Evolutionary conservation across 2,888 invertebrate species (phyloP).

Genomic region (Emesis castigata): DNA sequence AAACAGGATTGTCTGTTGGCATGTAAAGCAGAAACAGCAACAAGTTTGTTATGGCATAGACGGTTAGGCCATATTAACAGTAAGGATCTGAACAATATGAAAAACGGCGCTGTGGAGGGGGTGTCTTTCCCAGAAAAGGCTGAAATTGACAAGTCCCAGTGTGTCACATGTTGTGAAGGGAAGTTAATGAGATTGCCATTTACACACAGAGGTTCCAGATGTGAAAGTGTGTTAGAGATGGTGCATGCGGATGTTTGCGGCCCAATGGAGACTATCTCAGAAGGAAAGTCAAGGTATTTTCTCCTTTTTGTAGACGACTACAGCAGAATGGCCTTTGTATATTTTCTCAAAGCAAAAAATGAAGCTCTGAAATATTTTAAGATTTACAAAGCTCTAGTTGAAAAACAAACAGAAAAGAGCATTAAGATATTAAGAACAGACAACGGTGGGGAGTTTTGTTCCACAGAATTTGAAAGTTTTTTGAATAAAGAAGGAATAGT

Average conservation of each 20-base stretch:
- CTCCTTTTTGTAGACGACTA: conserved; percentile 1
- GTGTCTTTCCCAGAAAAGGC: conserved; percentile 25
- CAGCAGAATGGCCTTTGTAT: background rate
- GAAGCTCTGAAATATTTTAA: background rate
- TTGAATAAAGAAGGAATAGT: background rate
- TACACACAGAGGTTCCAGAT: conserved; percentile 1
- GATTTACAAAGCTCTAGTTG: conserved; percentile 6
- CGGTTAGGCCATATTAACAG: conserved; percentile 49
- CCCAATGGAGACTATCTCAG: background rate
- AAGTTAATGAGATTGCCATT: conserved; percentile 38
- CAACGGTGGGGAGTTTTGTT: conserved; percentile 25
- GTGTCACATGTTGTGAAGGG: conserved; percentile 37
- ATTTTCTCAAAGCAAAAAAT: background rate
- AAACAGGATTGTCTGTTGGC: background rate
- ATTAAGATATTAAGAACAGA: conserved; percentile 24
- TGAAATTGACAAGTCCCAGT: conserved; percentile 18
- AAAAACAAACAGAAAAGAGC: conserved; percentile 16
- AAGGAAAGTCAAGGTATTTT: conserved; percentile 1
- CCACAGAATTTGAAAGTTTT: conserved; percentile 11
- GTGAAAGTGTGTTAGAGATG: background rate
- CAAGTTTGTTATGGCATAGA: conserved; percentile 32
- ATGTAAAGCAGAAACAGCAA: conserved; percentile 1
- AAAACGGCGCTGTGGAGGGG: conserved; percentile 40
- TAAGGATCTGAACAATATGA: conserved; percentile 42
- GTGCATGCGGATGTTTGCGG: conserved; percentile 9